These are phyloP conservation scores for Mythimna ferrago DNA, from an alignment of 2,888 invertebrate species.

Conservation along the genomic window DNA sequence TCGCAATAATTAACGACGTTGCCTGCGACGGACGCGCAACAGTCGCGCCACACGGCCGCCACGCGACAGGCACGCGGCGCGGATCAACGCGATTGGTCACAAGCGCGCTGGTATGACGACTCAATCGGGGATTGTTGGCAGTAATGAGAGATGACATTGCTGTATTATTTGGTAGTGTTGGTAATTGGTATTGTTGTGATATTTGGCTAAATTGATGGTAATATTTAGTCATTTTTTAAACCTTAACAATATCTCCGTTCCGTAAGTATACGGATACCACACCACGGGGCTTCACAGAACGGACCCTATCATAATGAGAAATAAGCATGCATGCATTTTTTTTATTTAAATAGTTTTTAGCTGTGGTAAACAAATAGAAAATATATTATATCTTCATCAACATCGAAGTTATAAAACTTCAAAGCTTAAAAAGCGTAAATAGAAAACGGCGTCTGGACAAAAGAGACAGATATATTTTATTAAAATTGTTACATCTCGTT, in stretches of 20 bases:
- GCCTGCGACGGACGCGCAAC: slow-evolving; percentile 70
- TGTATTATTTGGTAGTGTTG: slow-evolving; percentile 72
- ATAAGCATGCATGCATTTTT: too few relatives aligned
- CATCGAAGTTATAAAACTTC: too few relatives aligned
- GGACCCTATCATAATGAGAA: too few relatives aligned
- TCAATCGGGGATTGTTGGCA: slow-evolving; percentile 81
- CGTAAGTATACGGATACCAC: too few relatives aligned
- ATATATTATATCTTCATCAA: too few relatives aligned
- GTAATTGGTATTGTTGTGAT: slow-evolving; percentile 27
- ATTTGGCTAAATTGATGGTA: slow-evolving; percentile 2
- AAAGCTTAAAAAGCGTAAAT: too few relatives aligned
- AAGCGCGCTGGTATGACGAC: slow-evolving; percentile 71
- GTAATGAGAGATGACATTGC: slow-evolving; percentile 86
- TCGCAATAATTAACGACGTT: slow-evolving; percentile 75
- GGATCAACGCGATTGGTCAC: slow-evolving; percentile 78
- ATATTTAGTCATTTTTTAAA: background rate
- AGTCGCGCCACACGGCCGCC: slow-evolving; percentile 60
- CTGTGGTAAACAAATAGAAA: too few relatives aligned
- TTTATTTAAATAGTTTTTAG: too few relatives aligned
- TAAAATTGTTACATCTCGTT: too few relatives aligned
- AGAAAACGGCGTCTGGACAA: too few relatives aligned
- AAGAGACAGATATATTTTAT: too few relatives aligned
- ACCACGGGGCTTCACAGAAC: too few relatives aligned
- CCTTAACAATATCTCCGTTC: background rate
- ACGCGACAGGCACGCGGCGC: slow-evolving; percentile 78